Percentiles rank a stretch among this genome's conserved stretches.
Conservation (phyloP, 2,888 invertebrate species). For the Epistrophella euchroma region DNA sequence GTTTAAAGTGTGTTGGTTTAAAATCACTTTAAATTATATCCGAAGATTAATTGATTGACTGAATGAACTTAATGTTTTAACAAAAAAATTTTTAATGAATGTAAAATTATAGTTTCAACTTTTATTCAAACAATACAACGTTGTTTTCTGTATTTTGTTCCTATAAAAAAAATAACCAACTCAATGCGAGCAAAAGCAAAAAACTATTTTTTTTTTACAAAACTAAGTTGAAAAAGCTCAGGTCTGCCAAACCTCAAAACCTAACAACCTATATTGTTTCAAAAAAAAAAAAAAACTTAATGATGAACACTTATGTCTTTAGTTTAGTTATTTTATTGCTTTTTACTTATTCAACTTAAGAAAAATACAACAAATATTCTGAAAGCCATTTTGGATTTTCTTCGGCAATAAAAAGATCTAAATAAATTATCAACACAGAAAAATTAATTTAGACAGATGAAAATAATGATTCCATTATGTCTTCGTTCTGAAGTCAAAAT, state of each 20-base stretch:
- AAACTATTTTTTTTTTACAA: too few species aligned
- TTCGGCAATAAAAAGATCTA: constrained; percentile 17
- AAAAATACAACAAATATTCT: constrained; percentile 5
- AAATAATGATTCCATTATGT: constrained; percentile 60
- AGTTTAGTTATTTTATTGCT: neutral
- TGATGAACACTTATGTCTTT: neutral
- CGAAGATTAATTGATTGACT: too few species aligned
- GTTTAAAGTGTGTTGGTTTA: too few species aligned
- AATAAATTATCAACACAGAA: constrained; percentile 8
- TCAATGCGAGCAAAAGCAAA: too few species aligned
- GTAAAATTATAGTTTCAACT: too few species aligned
- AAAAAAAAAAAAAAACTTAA: neutral
- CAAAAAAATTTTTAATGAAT: too few species aligned
- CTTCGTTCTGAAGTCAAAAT: constrained; percentile 42
- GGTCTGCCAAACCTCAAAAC: neutral
- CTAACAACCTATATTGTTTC: neutral
- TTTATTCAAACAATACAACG: too few species aligned
- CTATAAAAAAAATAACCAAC: too few species aligned
- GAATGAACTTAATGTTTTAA: too few species aligned
- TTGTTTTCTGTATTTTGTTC: too few species aligned
- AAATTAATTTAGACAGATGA: constrained; percentile 18
- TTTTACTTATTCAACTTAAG: neutral
- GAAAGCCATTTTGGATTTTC: neutral
- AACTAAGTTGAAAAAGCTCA: neutral
- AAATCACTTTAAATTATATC: too few species aligned